Conservation (phyloP, 2,888 invertebrate species). For the Eristalis pertinax region DNA sequence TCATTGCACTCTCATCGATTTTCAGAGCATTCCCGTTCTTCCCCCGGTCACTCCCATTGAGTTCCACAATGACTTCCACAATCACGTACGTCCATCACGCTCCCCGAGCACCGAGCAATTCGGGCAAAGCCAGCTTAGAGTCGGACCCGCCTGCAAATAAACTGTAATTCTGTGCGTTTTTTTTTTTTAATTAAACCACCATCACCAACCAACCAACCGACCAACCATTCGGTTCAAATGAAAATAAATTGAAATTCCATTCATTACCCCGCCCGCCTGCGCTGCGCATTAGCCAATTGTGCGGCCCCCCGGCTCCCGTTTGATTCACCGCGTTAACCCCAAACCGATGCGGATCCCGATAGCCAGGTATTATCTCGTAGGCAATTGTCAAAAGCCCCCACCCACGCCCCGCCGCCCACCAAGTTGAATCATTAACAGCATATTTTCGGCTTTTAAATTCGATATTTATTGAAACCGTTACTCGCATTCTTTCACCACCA, state of each 20-base stretch:
- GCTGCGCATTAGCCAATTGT: neutral
- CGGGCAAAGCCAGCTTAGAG: neutral
- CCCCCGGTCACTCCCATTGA: too few relatives aligned
- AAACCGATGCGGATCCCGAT: neutral
- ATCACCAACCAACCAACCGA: too few relatives aligned
- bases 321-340: constrained; percentile 18
- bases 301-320: too few relatives aligned
- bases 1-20: too few relatives aligned
- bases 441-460: constrained; percentile 60
- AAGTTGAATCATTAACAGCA: constrained; percentile 61
- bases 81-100: neutral
- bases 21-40: too few relatives aligned
- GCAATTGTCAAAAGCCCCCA: constrained; percentile 30
- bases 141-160: neutral
- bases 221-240: neutral
- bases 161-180: neutral
- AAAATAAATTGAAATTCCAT: neutral
- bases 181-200: neutral
- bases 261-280: neutral
- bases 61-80: too few relatives aligned
- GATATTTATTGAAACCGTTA: constrained; percentile 46
- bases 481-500: neutral
- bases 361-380: constrained; percentile 30
- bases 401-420: neutral
- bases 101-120: neutral